phyloP scores from a whole-genome alignment of 2,113 vertebrate species.

The Tachuris rubrigastra region DNA sequence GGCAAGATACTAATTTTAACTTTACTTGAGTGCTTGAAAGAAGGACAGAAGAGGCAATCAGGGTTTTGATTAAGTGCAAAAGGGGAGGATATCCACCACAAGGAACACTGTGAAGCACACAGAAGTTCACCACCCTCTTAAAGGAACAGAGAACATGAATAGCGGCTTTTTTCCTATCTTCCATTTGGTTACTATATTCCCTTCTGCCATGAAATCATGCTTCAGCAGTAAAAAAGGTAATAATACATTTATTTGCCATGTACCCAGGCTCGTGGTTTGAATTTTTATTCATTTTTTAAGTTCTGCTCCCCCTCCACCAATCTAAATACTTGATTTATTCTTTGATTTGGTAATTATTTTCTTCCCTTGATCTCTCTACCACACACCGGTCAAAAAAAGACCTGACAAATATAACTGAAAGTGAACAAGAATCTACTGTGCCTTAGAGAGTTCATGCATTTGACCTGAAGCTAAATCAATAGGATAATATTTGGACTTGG shows the following conservation, averaged over 20 bases:
- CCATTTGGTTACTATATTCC: not conserved
- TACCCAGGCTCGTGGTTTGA: not conserved
- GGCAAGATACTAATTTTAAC: not conserved
- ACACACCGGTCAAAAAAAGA: not conserved
- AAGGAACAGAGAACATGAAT: not conserved
- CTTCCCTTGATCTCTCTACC: not conserved
- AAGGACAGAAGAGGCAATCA: not conserved
- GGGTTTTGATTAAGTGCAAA: not conserved
- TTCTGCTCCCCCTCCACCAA: not conserved
- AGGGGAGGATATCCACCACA: not conserved
- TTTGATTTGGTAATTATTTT: not conserved
- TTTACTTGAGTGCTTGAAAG: not conserved
- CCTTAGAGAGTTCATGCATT: not conserved
- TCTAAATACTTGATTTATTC: not conserved
- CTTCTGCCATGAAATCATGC: not conserved
- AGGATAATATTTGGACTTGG: not conserved
- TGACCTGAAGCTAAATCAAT: not conserved
- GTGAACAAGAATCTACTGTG: not conserved
- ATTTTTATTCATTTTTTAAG: not conserved
- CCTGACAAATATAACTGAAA: not conserved
- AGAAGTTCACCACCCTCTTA: not conserved
- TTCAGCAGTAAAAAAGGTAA: not conserved
- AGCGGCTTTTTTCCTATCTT: not conserved
- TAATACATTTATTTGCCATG: not conserved
- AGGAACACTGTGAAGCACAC: not conserved